These are phyloP conservation scores for Phrynocephalus forsythii DNA, from an alignment of 2,797 vertebrate species.

Conservation along the genomic window DNA sequence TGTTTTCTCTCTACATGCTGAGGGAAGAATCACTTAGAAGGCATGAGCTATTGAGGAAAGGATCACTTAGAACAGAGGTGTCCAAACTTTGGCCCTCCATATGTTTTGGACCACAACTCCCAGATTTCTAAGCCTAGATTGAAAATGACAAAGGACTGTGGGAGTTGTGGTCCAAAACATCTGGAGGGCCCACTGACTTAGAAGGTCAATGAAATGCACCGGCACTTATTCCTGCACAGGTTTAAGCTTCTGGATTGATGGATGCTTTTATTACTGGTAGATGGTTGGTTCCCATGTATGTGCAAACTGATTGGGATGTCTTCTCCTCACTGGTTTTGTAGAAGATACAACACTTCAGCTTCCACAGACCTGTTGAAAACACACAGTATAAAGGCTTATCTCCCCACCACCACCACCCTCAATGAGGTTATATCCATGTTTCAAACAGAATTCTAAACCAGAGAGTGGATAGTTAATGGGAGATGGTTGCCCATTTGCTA, in stretches of 20 bases:
- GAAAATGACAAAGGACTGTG: no score
- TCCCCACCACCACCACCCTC: neutral
- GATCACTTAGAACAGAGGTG: no score
- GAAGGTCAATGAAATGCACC: neutral
- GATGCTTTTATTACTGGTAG: neutral
- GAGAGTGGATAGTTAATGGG: no score
- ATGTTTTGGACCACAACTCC: no score
- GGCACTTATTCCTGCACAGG: neutral
- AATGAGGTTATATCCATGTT: neutral
- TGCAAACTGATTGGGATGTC: neutral
- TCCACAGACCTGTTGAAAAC: neutral
- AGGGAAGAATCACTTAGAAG: constrained; percentile 25
- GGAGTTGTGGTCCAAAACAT: no score
- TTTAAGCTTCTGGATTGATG: constrained; percentile 8
- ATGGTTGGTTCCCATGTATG: no score
- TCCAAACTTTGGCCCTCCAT: no score
- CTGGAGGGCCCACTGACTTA: no score
- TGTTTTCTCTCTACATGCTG: neutral
- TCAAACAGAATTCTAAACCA: neutral
- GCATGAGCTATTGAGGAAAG: neutral
- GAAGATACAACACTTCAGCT: neutral
- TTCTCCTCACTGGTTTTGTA: neutral
- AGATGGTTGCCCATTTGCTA: no score
- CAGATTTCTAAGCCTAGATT: no score
- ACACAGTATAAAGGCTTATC: neutral